phyloP scores from a whole-genome alignment of 2,113 vertebrate genomes.

The Planiliza haematocheilus region DNA sequence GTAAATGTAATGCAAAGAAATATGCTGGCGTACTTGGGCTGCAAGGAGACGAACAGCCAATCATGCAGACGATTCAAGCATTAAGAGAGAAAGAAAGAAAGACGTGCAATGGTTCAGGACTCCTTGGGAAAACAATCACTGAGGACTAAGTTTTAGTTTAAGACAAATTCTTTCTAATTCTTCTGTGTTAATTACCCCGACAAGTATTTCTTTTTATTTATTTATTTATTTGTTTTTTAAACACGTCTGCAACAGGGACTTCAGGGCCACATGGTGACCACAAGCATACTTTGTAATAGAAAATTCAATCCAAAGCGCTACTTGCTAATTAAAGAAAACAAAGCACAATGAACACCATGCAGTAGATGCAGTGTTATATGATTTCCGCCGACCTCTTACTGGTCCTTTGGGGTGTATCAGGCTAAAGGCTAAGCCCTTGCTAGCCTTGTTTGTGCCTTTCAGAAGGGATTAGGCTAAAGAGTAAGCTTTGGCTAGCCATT shows the following conservation, averaged over 20 bases:
- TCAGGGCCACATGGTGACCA: constrained; percentile 8
- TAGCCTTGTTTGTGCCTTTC: constrained; percentile 67
- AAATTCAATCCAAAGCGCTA: constrained; percentile 50
- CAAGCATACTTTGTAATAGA: constrained; percentile 35
- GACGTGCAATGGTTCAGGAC: constrained; percentile 2
- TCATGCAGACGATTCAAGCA: neutral
- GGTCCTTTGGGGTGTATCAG: constrained; percentile 32
- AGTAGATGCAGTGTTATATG: constrained; percentile 35
- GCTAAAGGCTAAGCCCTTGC: constrained; percentile 31
- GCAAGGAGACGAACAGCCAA: neutral
- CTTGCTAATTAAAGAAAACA: constrained; percentile 30
- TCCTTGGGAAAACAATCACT: neutral
- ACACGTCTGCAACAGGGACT: constrained; percentile 23
- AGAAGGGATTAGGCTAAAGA: constrained; percentile 47
- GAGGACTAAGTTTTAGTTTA: constrained; percentile 8
- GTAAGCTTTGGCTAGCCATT: constrained; percentile 48
- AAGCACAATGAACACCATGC: constrained; percentile 69
- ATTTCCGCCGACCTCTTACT: constrained; percentile 45
- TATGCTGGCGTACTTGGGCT: constrained; percentile 15
- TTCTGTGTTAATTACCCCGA: constrained; percentile 16
- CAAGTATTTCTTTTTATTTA: constrained; percentile 26
- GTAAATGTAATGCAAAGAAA: constrained; percentile 48
- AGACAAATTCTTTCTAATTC: constrained; percentile 22
- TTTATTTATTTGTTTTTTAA: too few relatives aligned
- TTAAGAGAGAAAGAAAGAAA: neutral